Evolutionary conservation across 2,888 invertebrate species (phyloP), one percentile per base, ranked within the genome.

Genomic region (Tipula unca): DNA sequence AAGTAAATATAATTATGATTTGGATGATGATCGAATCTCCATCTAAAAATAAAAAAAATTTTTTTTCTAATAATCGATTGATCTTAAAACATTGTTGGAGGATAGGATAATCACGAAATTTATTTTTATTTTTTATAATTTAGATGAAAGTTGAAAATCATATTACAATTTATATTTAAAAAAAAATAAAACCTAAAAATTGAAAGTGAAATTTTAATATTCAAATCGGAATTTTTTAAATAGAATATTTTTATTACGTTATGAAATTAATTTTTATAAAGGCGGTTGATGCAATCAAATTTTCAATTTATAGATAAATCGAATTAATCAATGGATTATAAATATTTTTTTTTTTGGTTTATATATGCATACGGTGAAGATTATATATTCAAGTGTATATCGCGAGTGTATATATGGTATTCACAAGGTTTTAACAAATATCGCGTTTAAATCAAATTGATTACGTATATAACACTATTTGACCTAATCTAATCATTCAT

Each of bases 21-120:
- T 25, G 25, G 69, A 25, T 69, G 69, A 69, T 69, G 69, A 69
- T 69, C 69, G 69, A 25, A 69, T 69, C 69, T 69, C 69, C 8
- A 25, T 69, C 25, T 54, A 5, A 1, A 17, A 54, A 54, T 2
- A n/a, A 54, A 39, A 39, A 48, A 48, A 39, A 39, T 39, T 10
- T 0, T n/a, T 69, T 69, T 69, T 69, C 69, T 69, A 69, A 69
- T 69, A 69, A 69, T 69, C 69, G 69, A 69, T 69, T 69, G 69
- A 69, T 69, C 69, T 69, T 69, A 69, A 69, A 69, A 69, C 69
- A 8, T 69, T 69, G 69, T 69, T 69, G 69, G 69, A 69, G 69
- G 69, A 69, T 69, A 69, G 69, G 69, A 69, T 69, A 69, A 69
- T 69, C 69, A 69, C 69, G 69, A 69, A 69, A 69, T 48, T n/a